A percentile compares a stretch with the other conserved stretches of the same genome.
phyloP scores from a whole-genome alignment of 2,888 invertebrate genomes.

The Tetragnatha montana region DNA sequence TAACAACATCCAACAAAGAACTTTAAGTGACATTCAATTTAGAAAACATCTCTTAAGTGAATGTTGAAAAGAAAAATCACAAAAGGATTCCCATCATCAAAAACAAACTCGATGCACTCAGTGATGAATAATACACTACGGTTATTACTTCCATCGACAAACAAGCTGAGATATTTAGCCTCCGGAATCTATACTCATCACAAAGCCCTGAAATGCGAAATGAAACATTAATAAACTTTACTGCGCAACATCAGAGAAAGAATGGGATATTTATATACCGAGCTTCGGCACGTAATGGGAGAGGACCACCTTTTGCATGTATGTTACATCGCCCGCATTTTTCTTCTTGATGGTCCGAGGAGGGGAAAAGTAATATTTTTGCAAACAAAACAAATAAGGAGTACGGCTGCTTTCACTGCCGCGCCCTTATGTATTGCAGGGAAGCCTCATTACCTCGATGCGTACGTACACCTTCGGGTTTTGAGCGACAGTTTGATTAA shows the following conservation, averaged over 20 bases:
- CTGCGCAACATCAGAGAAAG: slow-evolving; percentile 2
- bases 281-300: slow-evolving; percentile 10
- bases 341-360: slow-evolving; percentile 30
- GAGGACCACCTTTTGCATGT: slow-evolving; percentile 49
- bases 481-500: slow-evolving; percentile 27
- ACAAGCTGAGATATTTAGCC: not conserved
- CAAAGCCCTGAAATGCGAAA: not conserved
- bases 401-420: not conserved
- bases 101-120: not conserved
- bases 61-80: not conserved
- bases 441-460: not conserved
- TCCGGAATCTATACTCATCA: not conserved
- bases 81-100: not conserved
- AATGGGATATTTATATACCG: not conserved
- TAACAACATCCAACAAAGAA: not conserved
- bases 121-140: not conserved
- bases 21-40: not conserved
- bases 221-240: slow-evolving; percentile 40
- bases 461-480: not conserved
- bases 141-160: not conserved
- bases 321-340: slow-evolving; percentile 2
- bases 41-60: not conserved
- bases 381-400: not conserved
- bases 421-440: not conserved
- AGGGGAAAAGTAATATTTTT: slow-evolving; percentile 6